Conservation (phyloP, 2,888 invertebrate species). For the Oeneis ivallda region DNA sequence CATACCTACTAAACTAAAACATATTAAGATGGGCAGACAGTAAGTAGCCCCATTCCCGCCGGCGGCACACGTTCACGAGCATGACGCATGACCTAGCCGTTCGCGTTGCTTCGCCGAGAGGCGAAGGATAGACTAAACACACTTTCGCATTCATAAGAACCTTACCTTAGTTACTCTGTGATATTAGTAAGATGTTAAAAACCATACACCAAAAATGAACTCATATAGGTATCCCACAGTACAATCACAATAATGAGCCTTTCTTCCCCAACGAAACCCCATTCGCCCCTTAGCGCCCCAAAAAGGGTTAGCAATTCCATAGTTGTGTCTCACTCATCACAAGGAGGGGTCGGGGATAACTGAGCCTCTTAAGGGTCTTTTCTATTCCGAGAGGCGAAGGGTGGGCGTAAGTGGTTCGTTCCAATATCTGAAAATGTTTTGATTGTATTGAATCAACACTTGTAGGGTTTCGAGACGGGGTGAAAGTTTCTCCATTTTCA, state of each 20-base stretch:
- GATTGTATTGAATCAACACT: constrained; percentile 28
- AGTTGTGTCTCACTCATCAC: constrained; percentile 23
- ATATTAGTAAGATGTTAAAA: too few species aligned
- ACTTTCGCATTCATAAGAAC: too few species aligned
- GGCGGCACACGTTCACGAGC: too few species aligned
- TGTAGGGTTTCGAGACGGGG: not conserved
- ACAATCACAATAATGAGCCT: constrained; percentile 15
- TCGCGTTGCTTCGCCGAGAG: too few species aligned
- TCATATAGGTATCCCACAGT: not conserved
- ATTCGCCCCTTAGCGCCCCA: constrained; percentile 31
- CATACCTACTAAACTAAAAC: too few species aligned
- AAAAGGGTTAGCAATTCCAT: constrained; percentile 33
- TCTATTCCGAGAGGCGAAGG: constrained; percentile 25
- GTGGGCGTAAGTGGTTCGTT: constrained; percentile 17
- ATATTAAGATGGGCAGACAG: too few species aligned
- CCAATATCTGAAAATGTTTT: constrained; percentile 27
- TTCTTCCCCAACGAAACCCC: constrained; percentile 8
- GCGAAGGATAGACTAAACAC: too few species aligned
- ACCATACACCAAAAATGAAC: not conserved
- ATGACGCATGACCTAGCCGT: too few species aligned
- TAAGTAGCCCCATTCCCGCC: too few species aligned
- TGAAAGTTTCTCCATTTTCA: constrained; percentile 1
- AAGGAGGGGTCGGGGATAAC: constrained; percentile 24
- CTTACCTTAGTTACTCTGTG: too few species aligned
- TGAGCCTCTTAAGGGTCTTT: constrained; percentile 28